Percentiles rank a stretch among this genome's conserved stretches.
Conservation (phyloP, 2,113 vertebrate genomes). For the Oplegnathus fasciatus region DNA sequence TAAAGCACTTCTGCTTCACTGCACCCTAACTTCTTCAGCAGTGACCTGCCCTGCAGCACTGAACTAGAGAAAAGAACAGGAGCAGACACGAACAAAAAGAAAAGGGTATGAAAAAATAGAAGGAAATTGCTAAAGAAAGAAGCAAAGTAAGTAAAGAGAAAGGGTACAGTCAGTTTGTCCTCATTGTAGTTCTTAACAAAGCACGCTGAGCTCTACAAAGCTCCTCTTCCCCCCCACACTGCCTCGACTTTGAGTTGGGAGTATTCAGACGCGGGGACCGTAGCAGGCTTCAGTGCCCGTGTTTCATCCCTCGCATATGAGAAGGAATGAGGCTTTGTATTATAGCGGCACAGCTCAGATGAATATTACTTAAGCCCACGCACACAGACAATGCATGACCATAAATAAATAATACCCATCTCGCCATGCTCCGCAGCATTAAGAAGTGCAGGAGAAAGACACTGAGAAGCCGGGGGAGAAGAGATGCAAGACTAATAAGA, state of each 20-base stretch:
- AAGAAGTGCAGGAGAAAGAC: slow-evolving; percentile 59
- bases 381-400: slow-evolving; percentile 73
- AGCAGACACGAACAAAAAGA: slow-evolving; percentile 18
- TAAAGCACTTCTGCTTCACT: slow-evolving; percentile 51
- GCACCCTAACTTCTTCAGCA: slow-evolving; percentile 27
- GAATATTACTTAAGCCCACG: slow-evolving; percentile 81
- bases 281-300: slow-evolving; percentile 60
- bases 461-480: slow-evolving; percentile 44
- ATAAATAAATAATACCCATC: slow-evolving; percentile 79
- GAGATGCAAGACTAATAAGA: slow-evolving; percentile 43
- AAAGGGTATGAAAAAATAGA: slow-evolving; percentile 31
- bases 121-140: slow-evolving; percentile 26
- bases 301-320: slow-evolving; percentile 70
- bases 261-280: slow-evolving; percentile 49
- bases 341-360: slow-evolving; percentile 69
- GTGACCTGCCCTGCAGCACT: slow-evolving; percentile 59
- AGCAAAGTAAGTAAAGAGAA: slow-evolving; percentile 32
- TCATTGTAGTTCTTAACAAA: slow-evolving; percentile 60
- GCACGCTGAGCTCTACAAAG: slow-evolving; percentile 43
- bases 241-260: slow-evolving; percentile 32
- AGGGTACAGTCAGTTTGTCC: slow-evolving; percentile 35
- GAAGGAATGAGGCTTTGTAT: slow-evolving; percentile 72
- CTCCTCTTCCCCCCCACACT: not conserved
- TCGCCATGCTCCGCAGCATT: slow-evolving; percentile 58
- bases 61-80: slow-evolving; percentile 17